A percentile compares a stretch with the other conserved stretches of the same genome.
These are phyloP conservation scores for Spialia ferax DNA, from an alignment of 2,888 invertebrate species.

Conservation along the genomic window DNA sequence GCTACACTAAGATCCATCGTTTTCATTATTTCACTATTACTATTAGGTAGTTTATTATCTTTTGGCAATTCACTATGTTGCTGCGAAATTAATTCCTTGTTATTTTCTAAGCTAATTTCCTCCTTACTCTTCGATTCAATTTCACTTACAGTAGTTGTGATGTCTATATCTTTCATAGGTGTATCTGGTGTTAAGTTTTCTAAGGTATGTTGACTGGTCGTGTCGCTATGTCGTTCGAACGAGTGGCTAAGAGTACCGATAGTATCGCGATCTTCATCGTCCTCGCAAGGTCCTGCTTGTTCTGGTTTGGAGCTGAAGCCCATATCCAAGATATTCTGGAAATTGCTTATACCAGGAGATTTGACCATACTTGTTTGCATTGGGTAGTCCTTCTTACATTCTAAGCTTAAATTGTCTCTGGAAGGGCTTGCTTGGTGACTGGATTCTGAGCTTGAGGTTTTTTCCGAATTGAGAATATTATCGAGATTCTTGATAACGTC, in stretches of 20 bases:
- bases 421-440: slow-evolving; percentile 85
- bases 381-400: slow-evolving; percentile 79
- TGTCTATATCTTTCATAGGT: slow-evolving; percentile 70
- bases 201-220: slow-evolving; percentile 71
- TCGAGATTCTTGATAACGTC: slow-evolving; percentile 89
- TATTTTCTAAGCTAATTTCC: slow-evolving; percentile 53
- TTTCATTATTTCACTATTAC: slow-evolving; percentile 72
- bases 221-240: slow-evolving; percentile 78
- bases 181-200: slow-evolving; percentile 80
- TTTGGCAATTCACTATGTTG: slow-evolving; percentile 72
- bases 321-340: slow-evolving; percentile 73
- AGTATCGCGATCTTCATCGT: slow-evolving; percentile 76
- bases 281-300: slow-evolving; percentile 58
- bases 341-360: slow-evolving; percentile 79
- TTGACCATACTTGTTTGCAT: slow-evolving; percentile 77
- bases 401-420: slow-evolving; percentile 78
- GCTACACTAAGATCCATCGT: slow-evolving; percentile 77
- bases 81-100: slow-evolving; percentile 49
- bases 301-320: slow-evolving; percentile 61
- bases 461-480: slow-evolving; percentile 88
- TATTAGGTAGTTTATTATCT: slow-evolving; percentile 64
- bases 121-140: slow-evolving; percentile 45
- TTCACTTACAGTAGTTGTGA: slow-evolving; percentile 54
- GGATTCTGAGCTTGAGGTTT: slow-evolving; percentile 87
- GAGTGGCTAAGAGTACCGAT: slow-evolving; percentile 79